A percentile compares a stretch with the other conserved stretches of the same genome.
Evolutionary conservation across 1,140 invertebrate genomes (phyloP).

Genomic region (Drosophila aff.): DNA sequence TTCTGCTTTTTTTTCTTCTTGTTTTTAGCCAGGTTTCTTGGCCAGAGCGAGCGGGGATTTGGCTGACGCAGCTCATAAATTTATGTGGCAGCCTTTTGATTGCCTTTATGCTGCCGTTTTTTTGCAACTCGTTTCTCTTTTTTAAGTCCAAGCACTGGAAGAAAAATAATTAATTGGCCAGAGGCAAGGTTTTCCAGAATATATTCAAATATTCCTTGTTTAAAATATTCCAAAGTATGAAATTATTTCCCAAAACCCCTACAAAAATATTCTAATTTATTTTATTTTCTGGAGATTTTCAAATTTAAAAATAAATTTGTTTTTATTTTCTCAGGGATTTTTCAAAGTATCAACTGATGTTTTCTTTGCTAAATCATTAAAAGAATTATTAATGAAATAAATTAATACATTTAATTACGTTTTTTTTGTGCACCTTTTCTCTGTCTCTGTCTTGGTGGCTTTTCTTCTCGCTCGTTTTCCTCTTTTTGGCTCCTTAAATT

Average conservation of each 20-base stretch:
- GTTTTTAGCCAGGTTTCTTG: slow-evolving; percentile 3
- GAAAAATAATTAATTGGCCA: background rate
- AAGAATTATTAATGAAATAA: too few species aligned
- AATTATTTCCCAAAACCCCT: background rate
- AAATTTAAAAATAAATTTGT: too few species aligned
- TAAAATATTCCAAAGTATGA: background rate
- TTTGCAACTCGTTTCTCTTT: slow-evolving; percentile 6
- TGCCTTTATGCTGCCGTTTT: slow-evolving; percentile 59
- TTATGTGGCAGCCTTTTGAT: slow-evolving; percentile 75
- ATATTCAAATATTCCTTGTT: too few species aligned
- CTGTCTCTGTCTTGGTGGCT: background rate
- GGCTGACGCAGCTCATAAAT: slow-evolving; percentile 73
- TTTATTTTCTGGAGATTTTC: background rate
- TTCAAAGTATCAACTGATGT: background rate
- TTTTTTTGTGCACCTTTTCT: background rate
- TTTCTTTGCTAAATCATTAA: background rate
- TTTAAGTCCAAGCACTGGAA: background rate
- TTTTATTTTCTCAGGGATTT: background rate
- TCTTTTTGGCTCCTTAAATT: slow-evolving; percentile 55
- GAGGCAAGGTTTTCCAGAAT: too few species aligned
- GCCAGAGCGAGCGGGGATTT: slow-evolving; percentile 53
- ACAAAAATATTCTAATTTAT: background rate
- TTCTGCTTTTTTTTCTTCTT: background rate
- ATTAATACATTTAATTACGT: too few species aligned
- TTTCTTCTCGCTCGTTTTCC: background rate